Evolutionary conservation across 2,797 vertebrate genomes (phyloP).

Genomic region (Liparis tanakae): DNA sequence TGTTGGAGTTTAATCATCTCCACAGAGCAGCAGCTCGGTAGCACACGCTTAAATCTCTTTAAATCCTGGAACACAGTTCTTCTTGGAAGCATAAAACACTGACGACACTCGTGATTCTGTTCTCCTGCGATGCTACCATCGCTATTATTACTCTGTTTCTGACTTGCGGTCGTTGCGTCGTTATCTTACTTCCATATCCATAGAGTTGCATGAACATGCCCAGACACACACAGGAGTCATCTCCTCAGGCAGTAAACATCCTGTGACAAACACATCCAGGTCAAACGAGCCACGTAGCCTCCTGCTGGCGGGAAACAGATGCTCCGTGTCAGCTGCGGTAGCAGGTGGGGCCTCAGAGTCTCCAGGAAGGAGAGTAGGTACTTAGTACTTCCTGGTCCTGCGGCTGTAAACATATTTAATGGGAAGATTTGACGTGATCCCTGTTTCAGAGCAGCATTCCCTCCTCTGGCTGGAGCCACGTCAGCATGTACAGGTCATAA

Average conservation of each 20-base stretch:
- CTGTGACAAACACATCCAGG: not conserved
- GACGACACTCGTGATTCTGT: not conserved
- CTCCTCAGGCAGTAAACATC: slow-evolving; percentile 4
- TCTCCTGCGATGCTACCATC: not conserved
- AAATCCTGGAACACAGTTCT: not conserved
- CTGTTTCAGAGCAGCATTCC: slow-evolving; percentile 6
- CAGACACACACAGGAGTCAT: not conserved
- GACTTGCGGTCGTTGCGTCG: not conserved
- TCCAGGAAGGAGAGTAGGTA: not conserved
- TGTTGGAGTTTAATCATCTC: not conserved
- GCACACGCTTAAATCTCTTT: not conserved
- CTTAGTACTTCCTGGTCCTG: not conserved
- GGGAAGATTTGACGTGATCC: slow-evolving; percentile 31
- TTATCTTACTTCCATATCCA: not conserved
- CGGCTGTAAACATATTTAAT: slow-evolving; percentile 14
- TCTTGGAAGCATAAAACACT: not conserved
- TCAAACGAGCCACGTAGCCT: slow-evolving; percentile 11
- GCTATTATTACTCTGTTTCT: not conserved
- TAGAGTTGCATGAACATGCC: not conserved
- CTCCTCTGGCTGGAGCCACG: slow-evolving; percentile 19
- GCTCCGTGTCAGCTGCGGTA: not conserved
- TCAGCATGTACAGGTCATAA: slow-evolving; percentile 12
- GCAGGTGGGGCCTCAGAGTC: not conserved
- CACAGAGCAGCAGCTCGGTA: not conserved
- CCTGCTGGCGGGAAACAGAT: slow-evolving; percentile 16